phyloP scores from a whole-genome alignment of 2,113 vertebrate genomes.

The Rhombomys opimus region DNA sequence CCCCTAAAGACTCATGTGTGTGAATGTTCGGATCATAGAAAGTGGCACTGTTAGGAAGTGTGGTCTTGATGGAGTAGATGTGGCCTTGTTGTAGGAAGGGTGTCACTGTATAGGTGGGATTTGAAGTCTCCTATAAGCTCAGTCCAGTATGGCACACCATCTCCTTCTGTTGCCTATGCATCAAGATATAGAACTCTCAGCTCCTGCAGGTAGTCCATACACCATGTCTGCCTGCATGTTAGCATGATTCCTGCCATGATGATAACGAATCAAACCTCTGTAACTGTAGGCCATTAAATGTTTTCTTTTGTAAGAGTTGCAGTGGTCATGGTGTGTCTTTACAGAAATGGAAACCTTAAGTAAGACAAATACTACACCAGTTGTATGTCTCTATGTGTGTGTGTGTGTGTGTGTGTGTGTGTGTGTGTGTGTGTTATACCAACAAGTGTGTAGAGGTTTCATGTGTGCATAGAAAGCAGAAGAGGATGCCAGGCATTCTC shows the following conservation, averaged over 20 bases:
- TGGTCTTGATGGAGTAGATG: background rate
- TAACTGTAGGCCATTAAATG: background rate
- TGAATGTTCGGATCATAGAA: background rate
- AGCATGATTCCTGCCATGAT: background rate
- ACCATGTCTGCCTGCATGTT: background rate
- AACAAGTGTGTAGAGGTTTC: background rate
- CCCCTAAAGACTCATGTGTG: background rate
- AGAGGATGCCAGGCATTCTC: background rate
- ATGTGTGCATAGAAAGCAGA: background rate
- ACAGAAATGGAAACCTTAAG: background rate
- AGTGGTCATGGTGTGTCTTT: background rate
- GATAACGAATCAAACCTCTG: background rate
- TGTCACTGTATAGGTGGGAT: background rate
- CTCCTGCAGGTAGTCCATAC: background rate
- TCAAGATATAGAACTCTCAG: background rate
- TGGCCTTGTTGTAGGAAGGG: background rate
- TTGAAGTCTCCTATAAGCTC: background rate
- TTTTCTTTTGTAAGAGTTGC: background rate
- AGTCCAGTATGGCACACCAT: background rate
- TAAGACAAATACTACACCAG: background rate
- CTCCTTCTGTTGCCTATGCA: background rate
- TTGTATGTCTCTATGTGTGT: background rate
- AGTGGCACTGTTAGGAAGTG: background rate
- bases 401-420: background rate
- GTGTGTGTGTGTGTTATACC: background rate